These are phyloP conservation scores for Brenthis daphne DNA, from an alignment of 2,888 invertebrate genomes.

Conservation along the genomic window DNA sequence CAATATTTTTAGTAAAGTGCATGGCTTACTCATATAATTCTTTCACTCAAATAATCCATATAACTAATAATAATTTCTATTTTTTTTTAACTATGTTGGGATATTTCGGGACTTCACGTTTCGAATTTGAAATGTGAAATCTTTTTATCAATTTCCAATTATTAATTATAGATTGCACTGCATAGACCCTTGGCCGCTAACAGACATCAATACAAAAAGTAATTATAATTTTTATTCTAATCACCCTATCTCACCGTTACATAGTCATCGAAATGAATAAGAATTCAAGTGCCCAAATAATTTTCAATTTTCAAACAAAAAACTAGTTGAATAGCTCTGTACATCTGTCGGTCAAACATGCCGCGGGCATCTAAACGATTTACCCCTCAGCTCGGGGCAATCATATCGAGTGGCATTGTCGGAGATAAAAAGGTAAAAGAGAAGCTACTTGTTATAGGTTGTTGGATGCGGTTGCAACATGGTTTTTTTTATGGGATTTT, in stretches of 20 bases:
- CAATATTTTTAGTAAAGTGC: too few relatives aligned
- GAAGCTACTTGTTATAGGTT: slow-evolving; percentile 30
- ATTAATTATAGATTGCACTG: slow-evolving; percentile 18
- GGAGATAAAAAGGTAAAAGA: slow-evolving; percentile 68
- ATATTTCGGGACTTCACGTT: too few relatives aligned
- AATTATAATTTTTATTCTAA: slow-evolving; percentile 16
- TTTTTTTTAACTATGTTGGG: too few relatives aligned
- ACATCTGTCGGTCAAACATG: slow-evolving; percentile 50
- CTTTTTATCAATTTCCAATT: slow-evolving; percentile 11
- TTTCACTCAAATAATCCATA: too few relatives aligned
- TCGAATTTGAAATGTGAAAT: too few relatives aligned
- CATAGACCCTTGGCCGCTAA: background rate
- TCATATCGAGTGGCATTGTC: slow-evolving; percentile 71
- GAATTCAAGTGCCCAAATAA: slow-evolving; percentile 46
- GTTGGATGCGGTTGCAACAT: slow-evolving; percentile 25
- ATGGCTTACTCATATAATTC: too few relatives aligned
- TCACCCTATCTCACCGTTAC: slow-evolving; percentile 15
- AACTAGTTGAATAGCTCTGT: slow-evolving; percentile 45
- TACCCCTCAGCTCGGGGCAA: slow-evolving; percentile 57
- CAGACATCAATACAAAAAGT: slow-evolving; percentile 10
- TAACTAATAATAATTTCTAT: too few relatives aligned
- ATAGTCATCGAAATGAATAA: slow-evolving; percentile 23
- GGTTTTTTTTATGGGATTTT: slow-evolving; percentile 8
- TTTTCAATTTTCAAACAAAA: slow-evolving; percentile 48
- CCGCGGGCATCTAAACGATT: slow-evolving; percentile 43